Conservation (phyloP, 2,797 vertebrate genomes). For the Galagoides demidoff region DNA sequence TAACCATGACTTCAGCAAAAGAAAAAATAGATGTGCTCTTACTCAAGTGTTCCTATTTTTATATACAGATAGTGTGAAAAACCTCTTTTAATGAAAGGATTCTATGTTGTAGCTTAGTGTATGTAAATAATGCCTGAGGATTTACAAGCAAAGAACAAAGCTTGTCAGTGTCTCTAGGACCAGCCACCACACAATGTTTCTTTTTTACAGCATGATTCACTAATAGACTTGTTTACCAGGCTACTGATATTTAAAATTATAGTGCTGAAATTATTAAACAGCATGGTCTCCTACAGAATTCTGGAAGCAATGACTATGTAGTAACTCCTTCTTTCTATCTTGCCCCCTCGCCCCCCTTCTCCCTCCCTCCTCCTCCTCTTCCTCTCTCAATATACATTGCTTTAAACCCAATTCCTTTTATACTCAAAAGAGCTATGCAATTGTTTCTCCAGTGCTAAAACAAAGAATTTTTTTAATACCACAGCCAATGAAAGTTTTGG, state of each 20-base stretch:
- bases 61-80: constrained; percentile 34
- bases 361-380: background rate
- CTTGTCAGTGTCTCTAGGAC: constrained; percentile 51
- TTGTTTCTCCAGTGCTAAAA: constrained; percentile 39
- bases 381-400: background rate
- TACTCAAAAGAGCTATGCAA: background rate
- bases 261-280: constrained; percentile 36
- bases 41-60: constrained; percentile 74
- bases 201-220: constrained; percentile 37
- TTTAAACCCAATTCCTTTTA: constrained; percentile 36
- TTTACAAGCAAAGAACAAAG: constrained; percentile 69
- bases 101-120: constrained; percentile 34
- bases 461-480: background rate
- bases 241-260: constrained; percentile 68
- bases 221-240: constrained; percentile 63
- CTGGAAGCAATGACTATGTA: background rate
- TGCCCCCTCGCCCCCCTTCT: background rate
- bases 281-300: constrained; percentile 22
- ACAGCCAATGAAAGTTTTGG: constrained; percentile 16
- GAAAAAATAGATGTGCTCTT: background rate
- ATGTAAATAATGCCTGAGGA: constrained; percentile 65
- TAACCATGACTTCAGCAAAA: constrained; percentile 58
- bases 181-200: background rate
- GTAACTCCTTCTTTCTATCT: background rate
- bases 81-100: constrained; percentile 45